Evolutionary conservation across 2,888 invertebrate species (phyloP).

Genomic region (Eupithecia tripunctaria): DNA sequence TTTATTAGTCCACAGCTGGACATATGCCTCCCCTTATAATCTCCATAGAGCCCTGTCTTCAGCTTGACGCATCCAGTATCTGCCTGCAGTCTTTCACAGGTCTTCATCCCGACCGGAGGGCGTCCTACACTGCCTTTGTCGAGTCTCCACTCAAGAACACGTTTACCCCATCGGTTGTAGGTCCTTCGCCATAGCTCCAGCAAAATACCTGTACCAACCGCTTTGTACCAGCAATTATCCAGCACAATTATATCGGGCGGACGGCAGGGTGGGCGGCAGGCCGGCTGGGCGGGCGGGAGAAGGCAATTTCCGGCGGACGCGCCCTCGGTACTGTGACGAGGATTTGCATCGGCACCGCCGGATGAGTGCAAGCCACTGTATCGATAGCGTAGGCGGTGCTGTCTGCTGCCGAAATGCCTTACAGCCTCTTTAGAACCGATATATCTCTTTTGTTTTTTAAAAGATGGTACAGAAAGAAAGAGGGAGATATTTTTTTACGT

Average conservation of each 20-base stretch:
- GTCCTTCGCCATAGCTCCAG: background rate
- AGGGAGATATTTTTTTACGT: too few species aligned
- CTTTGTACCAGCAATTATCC: background rate
- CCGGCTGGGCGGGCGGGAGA: conserved; percentile 19
- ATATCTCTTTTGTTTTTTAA: background rate
- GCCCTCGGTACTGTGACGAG: conserved; percentile 12
- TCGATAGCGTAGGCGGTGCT: background rate
- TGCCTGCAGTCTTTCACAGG: too few species aligned
- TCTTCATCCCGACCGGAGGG: too few species aligned
- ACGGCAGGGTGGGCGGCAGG: conserved; percentile 2
- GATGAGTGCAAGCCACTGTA: conserved; percentile 9
- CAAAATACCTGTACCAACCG: background rate
- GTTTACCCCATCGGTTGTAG: too few species aligned
- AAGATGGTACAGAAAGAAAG: background rate
- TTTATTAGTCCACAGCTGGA: too few species aligned
- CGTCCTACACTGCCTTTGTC: too few species aligned
- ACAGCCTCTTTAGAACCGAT: background rate
- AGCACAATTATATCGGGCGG: conserved; percentile 7
- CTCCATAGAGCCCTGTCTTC: too few species aligned
- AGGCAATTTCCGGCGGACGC: conserved; percentile 37
- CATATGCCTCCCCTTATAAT: too few species aligned
- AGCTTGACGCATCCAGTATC: too few species aligned
- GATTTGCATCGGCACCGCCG: conserved; percentile 29
- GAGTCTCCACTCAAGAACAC: too few species aligned
- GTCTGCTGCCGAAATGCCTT: background rate